These are phyloP conservation scores for Threskiornis aethiopicus DNA, from an alignment of 2,797 vertebrate species.

Conservation along the genomic window DNA sequence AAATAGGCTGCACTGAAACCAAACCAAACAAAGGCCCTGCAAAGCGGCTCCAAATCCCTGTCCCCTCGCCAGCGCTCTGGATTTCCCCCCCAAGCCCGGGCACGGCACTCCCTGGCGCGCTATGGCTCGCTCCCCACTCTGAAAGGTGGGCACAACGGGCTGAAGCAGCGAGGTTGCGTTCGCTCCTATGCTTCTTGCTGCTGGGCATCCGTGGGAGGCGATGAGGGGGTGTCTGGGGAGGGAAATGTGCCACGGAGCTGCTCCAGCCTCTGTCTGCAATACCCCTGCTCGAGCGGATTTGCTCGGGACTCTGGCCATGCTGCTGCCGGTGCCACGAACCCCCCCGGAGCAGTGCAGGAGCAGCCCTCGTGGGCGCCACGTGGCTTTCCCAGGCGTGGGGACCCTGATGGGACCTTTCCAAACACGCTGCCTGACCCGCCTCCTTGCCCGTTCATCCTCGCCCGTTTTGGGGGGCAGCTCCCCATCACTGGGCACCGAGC, in stretches of 20 bases:
- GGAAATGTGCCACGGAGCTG: background rate
- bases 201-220: background rate
- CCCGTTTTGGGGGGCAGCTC: background rate
- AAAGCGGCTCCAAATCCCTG: background rate
- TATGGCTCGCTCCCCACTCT: background rate
- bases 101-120: rapidly evolving
- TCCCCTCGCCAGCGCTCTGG: background rate
- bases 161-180: background rate
- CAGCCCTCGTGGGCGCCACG: background rate
- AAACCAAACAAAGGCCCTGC: slow-evolving; percentile 50
- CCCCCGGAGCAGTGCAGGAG: background rate
- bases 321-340: background rate
- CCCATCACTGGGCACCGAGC: background rate
- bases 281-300: background rate
- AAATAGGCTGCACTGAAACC: slow-evolving; percentile 45
- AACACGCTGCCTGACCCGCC: background rate
- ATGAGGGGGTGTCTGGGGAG: background rate
- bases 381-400: background rate
- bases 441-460: rapidly evolving
- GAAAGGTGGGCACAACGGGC: rapidly evolving
- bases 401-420: background rate
- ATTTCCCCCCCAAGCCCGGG: background rate
- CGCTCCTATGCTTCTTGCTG: background rate
- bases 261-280: background rate
- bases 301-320: rapidly evolving